Base-by-base conservation (phyloP, 1,140 invertebrate genomes). In the Araneus ventricosus region DNA sequence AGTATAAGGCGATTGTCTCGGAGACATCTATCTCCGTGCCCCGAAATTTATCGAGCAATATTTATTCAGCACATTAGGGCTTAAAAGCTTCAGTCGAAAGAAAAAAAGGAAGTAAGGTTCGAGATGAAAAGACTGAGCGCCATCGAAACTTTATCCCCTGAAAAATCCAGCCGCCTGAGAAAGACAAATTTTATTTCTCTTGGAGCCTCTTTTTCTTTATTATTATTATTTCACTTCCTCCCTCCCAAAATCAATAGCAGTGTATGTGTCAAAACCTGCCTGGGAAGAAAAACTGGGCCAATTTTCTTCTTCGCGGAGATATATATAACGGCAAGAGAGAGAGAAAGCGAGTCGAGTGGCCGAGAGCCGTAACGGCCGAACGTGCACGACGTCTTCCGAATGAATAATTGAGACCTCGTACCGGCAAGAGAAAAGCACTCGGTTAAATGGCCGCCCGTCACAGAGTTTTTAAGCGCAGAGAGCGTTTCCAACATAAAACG, bases 21-120 rank as follows among this genome's bases (percentile, higher is more conserved):
- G 67, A 75, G 67, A 75, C 67, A 75, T 75, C 27, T 75, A 75
- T 75, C 30, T 75, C 67, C 30, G 70, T 75, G 70, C 70, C 70
- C 70, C 70, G 70, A 75, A 75, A 75, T 75, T 37, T 75, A 75
- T 75, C 70, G 70, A 75, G 70, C 70, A 75, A 75, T 75, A 75
- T 75, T 75, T 75, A 75, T 75, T 75, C 70, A 75, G 70, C 70
- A 75, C 70, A 75, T 75, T 75, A 75, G 34, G 70, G 70, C 70
- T 75, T 75, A 75, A 75, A 75, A 75, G 70, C 70, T 75, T 75
- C 30, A 75, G 27, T 37, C 10, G 20, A 20, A 75, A 75, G 27
- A 70, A 75, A 75, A 75, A 75, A 75, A 10, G 27, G 10, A 27
- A 70, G 27, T 24, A n/a, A 63, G 20, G 20, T 63, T 63, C 59